Evolutionary conservation across 2,113 vertebrate species (phyloP).

Genomic region (Nibea coibor): DNA sequence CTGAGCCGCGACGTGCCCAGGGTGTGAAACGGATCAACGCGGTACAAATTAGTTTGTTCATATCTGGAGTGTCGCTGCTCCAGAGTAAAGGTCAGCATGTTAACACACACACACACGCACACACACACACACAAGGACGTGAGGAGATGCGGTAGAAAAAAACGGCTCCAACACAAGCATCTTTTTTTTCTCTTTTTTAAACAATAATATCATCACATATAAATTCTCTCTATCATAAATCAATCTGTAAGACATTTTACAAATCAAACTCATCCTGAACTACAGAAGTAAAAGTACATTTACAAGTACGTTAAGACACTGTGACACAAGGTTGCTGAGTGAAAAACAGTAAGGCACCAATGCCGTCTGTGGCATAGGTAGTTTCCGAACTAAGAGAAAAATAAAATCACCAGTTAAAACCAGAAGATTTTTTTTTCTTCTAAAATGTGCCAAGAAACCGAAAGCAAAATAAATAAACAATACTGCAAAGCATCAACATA

Average conservation of each 20-base stretch:
- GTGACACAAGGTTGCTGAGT: slow-evolving; percentile 81
- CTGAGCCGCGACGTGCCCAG: background rate
- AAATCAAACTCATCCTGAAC: slow-evolving; percentile 68
- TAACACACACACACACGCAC: background rate
- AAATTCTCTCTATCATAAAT: slow-evolving; percentile 79
- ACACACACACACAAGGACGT: background rate
- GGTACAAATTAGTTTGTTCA: background rate
- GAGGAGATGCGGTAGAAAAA: background rate
- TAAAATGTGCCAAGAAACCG: slow-evolving; percentile 11
- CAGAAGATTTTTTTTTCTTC: slow-evolving; percentile 53
- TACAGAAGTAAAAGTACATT: slow-evolving; percentile 69
- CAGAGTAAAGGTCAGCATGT: background rate
- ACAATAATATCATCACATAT: slow-evolving; percentile 79
- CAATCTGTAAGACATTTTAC: slow-evolving; percentile 81
- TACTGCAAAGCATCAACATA: slow-evolving; percentile 62
- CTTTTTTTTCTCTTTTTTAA: slow-evolving; percentile 59
- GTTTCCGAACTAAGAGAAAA: slow-evolving; percentile 78
- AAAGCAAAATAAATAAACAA: slow-evolving; percentile 43
- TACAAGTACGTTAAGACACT: slow-evolving; percentile 78
- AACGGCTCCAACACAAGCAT: slow-evolving; percentile 27
- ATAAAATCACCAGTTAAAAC: background rate
- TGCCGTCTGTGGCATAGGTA: slow-evolving; percentile 82
- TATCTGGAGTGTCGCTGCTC: background rate
- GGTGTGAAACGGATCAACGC: background rate
- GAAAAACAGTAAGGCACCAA: slow-evolving; percentile 88